Base-by-base conservation (phyloP, 2,888 invertebrate genomes). In the Tetanocera ferruginea region DNA sequence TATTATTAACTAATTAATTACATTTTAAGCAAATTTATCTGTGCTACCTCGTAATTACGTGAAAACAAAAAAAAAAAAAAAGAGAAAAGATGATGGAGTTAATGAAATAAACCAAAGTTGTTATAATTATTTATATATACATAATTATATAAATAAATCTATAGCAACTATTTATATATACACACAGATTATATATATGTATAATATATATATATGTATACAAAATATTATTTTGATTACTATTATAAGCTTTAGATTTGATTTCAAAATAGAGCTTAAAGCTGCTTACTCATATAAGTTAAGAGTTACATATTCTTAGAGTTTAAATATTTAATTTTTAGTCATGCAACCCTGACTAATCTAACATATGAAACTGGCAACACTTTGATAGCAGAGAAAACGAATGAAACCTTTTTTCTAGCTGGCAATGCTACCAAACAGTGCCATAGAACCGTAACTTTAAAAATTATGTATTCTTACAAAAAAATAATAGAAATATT, bases 381-480 rank as follows among this genome's bases (percentile, higher is more conserved):
- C 19, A 55, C 52, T 8, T 31, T 9, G 4, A 6, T 43, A 67
- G 28, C 19, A 60, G 5, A 31, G 17, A 55, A 43, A n/a, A 14
- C 19, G n/a, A 5, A n/a, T 62, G 75, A 52, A 75, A 25, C 25
- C 34, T 23, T 66, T 75, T 25, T 51, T 55, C 51, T 52, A 17
- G 75, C 75, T 75, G 75, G 66, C 75, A 66, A 75, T 67, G 34
- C 75, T 67, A 66, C 52, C 75, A 55, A 55, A 17, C 67, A 66
- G 86, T 86, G 86, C 86, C 86, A 86, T 86, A 86, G 86, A 87
- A 86, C 86, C 84, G 86, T 86, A 85, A 86, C 83, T 80, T 83
- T 85, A 77, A 76, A 77, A 76, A 78, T 78, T 72, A 78, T 79
- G 79, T 70, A 70, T 76, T 66, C 67, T 77, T 67, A 74, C 64